These are phyloP conservation scores for Coracias cyanogaster DNA, from an alignment of 2,797 vertebrate species.

Conservation along the genomic window DNA sequence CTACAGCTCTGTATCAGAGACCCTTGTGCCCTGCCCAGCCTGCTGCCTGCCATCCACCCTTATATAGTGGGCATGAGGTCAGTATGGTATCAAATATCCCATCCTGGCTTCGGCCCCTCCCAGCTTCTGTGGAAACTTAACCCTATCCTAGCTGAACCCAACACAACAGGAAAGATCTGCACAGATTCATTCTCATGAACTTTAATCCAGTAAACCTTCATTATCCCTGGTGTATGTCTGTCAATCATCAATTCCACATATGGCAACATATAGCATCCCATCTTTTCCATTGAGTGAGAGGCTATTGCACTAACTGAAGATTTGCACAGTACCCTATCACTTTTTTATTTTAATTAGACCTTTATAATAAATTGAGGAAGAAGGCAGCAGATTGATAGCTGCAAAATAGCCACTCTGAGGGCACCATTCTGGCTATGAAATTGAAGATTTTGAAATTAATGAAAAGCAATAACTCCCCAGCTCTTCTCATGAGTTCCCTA, in stretches of 20 bases:
- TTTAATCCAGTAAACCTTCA: neutral
- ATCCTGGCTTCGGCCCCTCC: too few species aligned
- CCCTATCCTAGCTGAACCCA: too few species aligned
- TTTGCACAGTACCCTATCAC: neutral
- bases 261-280: neutral
- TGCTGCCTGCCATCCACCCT: too few species aligned
- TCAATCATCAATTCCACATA: neutral
- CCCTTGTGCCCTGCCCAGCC: too few species aligned
- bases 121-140: too few species aligned
- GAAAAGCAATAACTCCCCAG: neutral
- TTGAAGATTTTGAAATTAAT: neutral
- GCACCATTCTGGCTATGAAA: neutral
- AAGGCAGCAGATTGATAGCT: neutral
- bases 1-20: too few species aligned
- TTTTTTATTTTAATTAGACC: neutral
- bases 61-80: too few species aligned
- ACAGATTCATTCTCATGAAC: neutral
- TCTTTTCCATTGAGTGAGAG: neutral
- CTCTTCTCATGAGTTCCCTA: neutral
- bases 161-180: neutral
- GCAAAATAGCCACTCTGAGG: neutral
- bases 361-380: slow-evolving; percentile 2
- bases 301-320: neutral
- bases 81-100: too few species aligned
- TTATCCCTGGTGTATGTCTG: neutral